Percentiles rank a stretch among this genome's conserved stretches.
Conservation (phyloP, 1,140 invertebrate genomes). For the Propsilocerus akamusi region DNA sequence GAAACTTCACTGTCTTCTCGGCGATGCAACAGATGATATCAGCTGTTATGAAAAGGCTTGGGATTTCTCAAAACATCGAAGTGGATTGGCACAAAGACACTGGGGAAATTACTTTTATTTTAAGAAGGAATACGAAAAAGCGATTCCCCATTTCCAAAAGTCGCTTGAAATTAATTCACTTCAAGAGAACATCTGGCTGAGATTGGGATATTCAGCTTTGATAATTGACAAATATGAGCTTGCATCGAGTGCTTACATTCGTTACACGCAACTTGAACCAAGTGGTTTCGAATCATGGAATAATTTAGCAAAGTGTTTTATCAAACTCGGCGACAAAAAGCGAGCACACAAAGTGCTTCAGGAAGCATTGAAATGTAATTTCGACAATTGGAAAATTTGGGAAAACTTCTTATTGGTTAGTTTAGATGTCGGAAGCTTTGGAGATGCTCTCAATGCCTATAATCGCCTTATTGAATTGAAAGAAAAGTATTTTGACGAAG, state of each 20-base stretch:
- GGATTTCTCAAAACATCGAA: constrained; percentile 64
- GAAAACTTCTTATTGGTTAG: constrained; percentile 81
- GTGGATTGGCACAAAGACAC: constrained; percentile 61
- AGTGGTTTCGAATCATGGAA: constrained; percentile 95
- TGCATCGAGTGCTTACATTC: constrained; percentile 66
- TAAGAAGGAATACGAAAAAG: constrained; percentile 52
- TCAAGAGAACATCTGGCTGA: constrained; percentile 67
- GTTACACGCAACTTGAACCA: constrained; percentile 70
- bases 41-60: constrained; percentile 79
- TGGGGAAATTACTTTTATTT: constrained; percentile 65
- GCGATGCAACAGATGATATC: constrained; percentile 51
- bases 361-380: constrained; percentile 85
- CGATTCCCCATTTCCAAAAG: constrained; percentile 58
- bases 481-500: constrained; percentile 56
- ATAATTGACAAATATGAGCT: constrained; percentile 60
- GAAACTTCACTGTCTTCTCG: constrained; percentile 72
- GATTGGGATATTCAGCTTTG: constrained; percentile 71
- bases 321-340: constrained; percentile 68
- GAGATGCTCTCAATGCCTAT: constrained; percentile 64
- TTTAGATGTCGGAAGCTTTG: constrained; percentile 52
- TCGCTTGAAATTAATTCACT: constrained; percentile 70
- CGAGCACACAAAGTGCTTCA: constrained; percentile 65
- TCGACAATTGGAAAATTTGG: constrained; percentile 93
- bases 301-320: constrained; percentile 85
- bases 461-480: constrained; percentile 71